These are phyloP conservation scores for Neoniphon sammara DNA, from an alignment of 2,797 vertebrate species.

Conservation along the genomic window DNA sequence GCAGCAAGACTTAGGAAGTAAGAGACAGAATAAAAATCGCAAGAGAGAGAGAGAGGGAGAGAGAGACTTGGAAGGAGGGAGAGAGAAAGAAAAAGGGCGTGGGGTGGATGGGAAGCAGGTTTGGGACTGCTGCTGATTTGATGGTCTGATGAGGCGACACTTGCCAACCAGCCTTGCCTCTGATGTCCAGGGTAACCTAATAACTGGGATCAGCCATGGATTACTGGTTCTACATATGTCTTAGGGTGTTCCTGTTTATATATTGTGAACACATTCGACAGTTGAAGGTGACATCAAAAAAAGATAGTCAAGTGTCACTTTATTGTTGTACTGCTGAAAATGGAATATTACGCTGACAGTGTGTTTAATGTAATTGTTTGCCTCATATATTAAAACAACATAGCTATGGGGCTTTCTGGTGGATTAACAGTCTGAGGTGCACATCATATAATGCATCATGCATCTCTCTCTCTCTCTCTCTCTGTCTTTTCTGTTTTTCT, in stretches of 20 bases:
- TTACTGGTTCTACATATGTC: slow-evolving; percentile 23
- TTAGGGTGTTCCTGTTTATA: slow-evolving; percentile 60
- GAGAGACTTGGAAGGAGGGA: slow-evolving; percentile 2
- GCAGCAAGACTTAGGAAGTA: slow-evolving; percentile 36
- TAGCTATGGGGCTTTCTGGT: too few relatives aligned
- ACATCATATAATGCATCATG: too few relatives aligned
- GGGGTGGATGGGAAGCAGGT: slow-evolving; percentile 11
- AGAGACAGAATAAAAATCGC: slow-evolving; percentile 18
- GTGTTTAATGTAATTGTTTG: too few relatives aligned
- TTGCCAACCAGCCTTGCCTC: slow-evolving; percentile 22
- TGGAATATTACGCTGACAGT: slow-evolving; percentile 1
- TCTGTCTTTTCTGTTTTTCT: too few relatives aligned
- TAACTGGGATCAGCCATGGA: slow-evolving; percentile 16
- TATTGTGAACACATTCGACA: slow-evolving; percentile 22
- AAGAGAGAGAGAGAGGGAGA: slow-evolving; percentile 27
- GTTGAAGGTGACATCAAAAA: slow-evolving; percentile 26
- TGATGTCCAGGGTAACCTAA: slow-evolving; percentile 40
- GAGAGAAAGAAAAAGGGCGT: too few relatives aligned
- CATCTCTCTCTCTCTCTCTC: too few relatives aligned
- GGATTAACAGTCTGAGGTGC: too few relatives aligned
- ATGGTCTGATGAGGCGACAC: slow-evolving; percentile 36
- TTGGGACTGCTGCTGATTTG: slow-evolving; percentile 30
- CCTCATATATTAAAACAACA: too few relatives aligned
- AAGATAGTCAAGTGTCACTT: slow-evolving; percentile 7
- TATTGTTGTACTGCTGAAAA: slow-evolving; percentile 36